Base-by-base conservation (phyloP, 2,113 vertebrate species). In the Lota lota region DNA sequence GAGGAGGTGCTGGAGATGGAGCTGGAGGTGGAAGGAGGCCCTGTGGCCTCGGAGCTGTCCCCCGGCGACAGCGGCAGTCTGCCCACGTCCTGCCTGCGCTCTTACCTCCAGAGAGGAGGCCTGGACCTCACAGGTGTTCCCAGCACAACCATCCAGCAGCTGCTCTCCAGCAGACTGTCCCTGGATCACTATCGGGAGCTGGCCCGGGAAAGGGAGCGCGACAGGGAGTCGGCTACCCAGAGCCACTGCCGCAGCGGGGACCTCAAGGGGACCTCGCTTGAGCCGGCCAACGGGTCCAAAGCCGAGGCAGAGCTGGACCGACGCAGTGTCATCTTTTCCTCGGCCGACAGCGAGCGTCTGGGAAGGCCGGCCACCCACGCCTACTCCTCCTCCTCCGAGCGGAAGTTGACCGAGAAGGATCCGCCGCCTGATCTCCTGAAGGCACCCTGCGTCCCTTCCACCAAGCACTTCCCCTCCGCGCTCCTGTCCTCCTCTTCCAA, bases 301-400 rank as follows among this genome's bases (percentile, higher is more conserved):
- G 90, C 91, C 11, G 95, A 96, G 76, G 89, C 89, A n/a, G 95
- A 97, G 72, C 86, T 93, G 36, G 95, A 96, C 90, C 91, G 96
- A 75, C 93, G 92, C 78, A 97, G 95, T 2, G 96, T 98, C 75
- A 98, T 98, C 83, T 97, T 98, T 89, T 96, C 95, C 82, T 94
- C 95, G 21, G 93, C 93, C 1, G 78, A 91, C 63, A 92, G 93
- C 63, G 94, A 96, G 86, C 93, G 89, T 88, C 92, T 89, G 83
- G 91, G 88, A 77, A 82, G 93, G 77, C 86, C 93, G 19, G 87
- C 90, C 11, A 2, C 40, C 40, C 40, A 47, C 40, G 40, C 10
- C 77, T 93, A 94, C 81, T 92, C 93, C 0, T 94, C 94, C 0
- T 95, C 94, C 76, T 87, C 92, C 62, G 93, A 93, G 64, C 90